Conservation (phyloP, 2,888 invertebrate genomes). For the Drosophila limbata region DNA sequence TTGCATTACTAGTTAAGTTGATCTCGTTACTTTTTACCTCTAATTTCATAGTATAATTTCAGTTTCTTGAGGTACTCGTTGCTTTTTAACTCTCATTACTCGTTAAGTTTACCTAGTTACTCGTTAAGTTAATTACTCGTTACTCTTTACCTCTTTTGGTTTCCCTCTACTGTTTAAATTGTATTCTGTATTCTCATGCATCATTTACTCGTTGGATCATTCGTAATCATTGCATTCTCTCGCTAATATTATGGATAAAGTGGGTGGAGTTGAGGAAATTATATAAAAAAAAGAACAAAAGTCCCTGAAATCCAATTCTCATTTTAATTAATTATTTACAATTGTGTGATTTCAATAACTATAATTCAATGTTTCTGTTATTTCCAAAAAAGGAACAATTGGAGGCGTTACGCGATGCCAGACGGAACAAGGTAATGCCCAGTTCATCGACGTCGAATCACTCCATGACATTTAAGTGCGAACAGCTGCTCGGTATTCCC, state of each 20-base stretch:
- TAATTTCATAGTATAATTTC: too few relatives aligned
- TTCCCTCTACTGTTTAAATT: background rate
- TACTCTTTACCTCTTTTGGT: background rate
- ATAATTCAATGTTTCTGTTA: background rate
- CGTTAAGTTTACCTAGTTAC: too few relatives aligned
- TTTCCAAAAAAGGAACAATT: conserved; percentile 12
- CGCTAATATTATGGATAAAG: background rate
- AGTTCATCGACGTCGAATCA: conserved; percentile 3
- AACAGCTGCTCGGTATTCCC: conserved; percentile 34
- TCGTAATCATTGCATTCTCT: background rate
- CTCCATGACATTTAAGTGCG: conserved; percentile 24
- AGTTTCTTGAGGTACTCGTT: too few relatives aligned
- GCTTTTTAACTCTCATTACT: too few relatives aligned
- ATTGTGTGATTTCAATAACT: background rate
- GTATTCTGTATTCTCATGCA: background rate
- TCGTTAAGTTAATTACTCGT: background rate
- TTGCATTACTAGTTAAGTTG: background rate
- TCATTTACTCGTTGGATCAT: background rate
- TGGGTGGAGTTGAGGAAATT: background rate
- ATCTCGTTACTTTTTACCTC: background rate
- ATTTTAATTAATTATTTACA: background rate
- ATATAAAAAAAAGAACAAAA: background rate
- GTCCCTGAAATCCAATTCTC: background rate
- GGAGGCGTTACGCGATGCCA: conserved; percentile 29
- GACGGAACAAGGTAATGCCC: conserved; percentile 25